A percentile compares a stretch with the other conserved stretches of the same genome.
These are phyloP conservation scores for Orchestes rusci DNA, from an alignment of 2,888 invertebrate genomes.

Conservation along the genomic window DNA sequence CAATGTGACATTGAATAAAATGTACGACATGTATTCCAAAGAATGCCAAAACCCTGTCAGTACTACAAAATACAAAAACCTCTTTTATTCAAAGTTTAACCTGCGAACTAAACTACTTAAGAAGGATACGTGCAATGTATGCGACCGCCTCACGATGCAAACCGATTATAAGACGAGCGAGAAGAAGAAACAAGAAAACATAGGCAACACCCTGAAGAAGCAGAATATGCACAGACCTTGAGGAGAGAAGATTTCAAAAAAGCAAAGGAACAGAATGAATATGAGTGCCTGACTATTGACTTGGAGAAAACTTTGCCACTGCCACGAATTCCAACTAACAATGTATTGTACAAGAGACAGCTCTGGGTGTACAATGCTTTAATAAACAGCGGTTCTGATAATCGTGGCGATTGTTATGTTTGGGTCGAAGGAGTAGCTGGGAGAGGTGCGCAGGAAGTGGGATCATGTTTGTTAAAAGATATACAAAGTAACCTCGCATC, in stretches of 20 bases:
- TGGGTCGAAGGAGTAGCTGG: slow-evolving; percentile 9
- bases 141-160: slow-evolving; percentile 15
- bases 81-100: background rate
- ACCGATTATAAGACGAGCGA: slow-evolving; percentile 19
- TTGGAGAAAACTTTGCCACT: slow-evolving; percentile 25
- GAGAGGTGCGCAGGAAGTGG: no score
- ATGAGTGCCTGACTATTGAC: slow-evolving; percentile 5
- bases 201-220: slow-evolving; percentile 16
- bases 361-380: slow-evolving; percentile 30
- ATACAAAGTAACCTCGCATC: slow-evolving; percentile 12
- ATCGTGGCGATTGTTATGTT: slow-evolving; percentile 23
- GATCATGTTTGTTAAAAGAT: slow-evolving; percentile 25
- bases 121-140: background rate
- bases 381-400: slow-evolving; percentile 27
- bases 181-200: slow-evolving; percentile 19
- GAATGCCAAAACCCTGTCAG: no score
- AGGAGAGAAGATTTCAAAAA: slow-evolving; percentile 4
- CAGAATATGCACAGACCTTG: slow-evolving; percentile 13
- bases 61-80: no score
- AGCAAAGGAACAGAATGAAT: slow-evolving; percentile 2
- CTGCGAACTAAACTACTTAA: background rate
- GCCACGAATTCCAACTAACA: slow-evolving; percentile 27
- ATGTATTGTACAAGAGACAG: slow-evolving; percentile 30
- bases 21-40: background rate
- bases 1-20: background rate